Base-by-base conservation (phyloP, 1,140 invertebrate genomes). In the Brachionus koreanus region DNA sequence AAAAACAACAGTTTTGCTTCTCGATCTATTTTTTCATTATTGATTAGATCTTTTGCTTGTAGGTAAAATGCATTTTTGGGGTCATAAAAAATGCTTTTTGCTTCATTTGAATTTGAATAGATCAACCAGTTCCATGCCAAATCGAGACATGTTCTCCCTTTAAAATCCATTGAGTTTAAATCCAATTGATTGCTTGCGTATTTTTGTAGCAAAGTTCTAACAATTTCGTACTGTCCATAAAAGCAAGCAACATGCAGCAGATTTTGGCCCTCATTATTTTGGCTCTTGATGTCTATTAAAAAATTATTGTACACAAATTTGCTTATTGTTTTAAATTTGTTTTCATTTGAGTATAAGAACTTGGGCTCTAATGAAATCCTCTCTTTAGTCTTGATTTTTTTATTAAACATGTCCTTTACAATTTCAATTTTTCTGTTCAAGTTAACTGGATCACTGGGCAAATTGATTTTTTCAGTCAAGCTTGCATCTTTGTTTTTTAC, bases 181-280 rank as follows among this genome's bases (percentile, higher is more conserved):
- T 79, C 61, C 23, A 79, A 19, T 19, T 79, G 49, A 43, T 79
- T 79, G n/a, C 76, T 79, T 57, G 35, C 76, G n/a, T 79, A 79
- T 43, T 79, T 57, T 79, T 65, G 39, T 12, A 79, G 19, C 19
- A 79, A 19, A 1, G 16, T 29, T 0, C 35, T 25, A 12, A 79
- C 46, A 61, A 79, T 61, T 9, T 79, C 76, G 33, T 61, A 61
- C 5, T 43, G 46, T 12, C 76, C 76, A 43, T 79, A 79, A 10
- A 61, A 25, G 13, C 46, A 79, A 29, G 76, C 76, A n/a, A 79
- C 33, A 37, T 79, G 76, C 2, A 79, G 9, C 7, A 65, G 10
- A 42, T 37, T 61, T 19, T 79, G 76, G 25, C 76, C 76, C 13
- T 79, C 76, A 16, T 65, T 79, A 43, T 79, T 79, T 23, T 39